These are phyloP conservation scores for Collichthys lucidus DNA, from an alignment of 2,113 vertebrate species.

Conservation along the genomic window DNA sequence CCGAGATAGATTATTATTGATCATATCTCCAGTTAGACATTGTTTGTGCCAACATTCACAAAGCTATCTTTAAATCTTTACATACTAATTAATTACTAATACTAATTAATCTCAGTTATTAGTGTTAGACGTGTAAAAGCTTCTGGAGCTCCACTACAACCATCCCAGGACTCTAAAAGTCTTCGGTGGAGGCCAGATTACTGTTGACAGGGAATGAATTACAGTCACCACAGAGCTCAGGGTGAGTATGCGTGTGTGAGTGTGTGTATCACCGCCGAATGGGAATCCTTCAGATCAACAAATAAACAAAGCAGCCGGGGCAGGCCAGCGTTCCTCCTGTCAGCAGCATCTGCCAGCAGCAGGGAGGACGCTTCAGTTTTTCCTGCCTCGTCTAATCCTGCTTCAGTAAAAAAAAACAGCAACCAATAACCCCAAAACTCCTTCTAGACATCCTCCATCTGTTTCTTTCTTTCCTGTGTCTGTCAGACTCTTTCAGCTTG, in stretches of 20 bases:
- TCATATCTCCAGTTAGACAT: not conserved
- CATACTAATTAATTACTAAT: not conserved
- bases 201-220: conserved; percentile 34
- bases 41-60: not conserved
- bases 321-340: conserved; percentile 56
- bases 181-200: conserved; percentile 1
- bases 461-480: conserved; percentile 11
- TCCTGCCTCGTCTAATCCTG: conserved; percentile 23
- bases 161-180: not conserved
- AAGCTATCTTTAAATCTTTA: not conserved
- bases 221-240: conserved; percentile 27
- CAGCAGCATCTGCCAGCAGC: conserved; percentile 57
- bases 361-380: conserved; percentile 24
- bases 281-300: conserved; percentile 69
- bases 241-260: not conserved
- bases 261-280: conserved; percentile 20
- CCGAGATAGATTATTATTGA: not conserved
- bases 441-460: conserved; percentile 50
- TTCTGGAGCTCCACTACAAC: not conserved
- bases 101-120: not conserved
- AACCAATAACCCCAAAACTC: not conserved
- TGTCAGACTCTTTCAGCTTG: conserved; percentile 24
- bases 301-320: conserved; percentile 62
- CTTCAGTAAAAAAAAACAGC: not conserved
- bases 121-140: not conserved